phyloP scores from a whole-genome alignment of 1,140 invertebrate species.

The Oppia nitens region DNA sequence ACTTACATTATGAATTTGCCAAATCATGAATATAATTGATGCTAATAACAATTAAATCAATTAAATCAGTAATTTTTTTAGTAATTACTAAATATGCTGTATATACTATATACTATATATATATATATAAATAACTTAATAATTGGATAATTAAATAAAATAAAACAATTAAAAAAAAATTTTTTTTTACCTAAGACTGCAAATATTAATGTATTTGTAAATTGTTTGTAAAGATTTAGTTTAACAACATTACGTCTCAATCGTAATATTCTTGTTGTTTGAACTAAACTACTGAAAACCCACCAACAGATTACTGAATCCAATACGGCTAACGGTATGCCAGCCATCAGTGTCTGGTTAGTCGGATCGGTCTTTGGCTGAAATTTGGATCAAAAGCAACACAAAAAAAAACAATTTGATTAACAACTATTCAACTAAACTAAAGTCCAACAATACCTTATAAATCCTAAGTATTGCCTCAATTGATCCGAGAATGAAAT shows the following conservation, averaged over 20 bases:
- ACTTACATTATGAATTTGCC: conserved; percentile 51
- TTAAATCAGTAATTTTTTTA: too few relatives aligned
- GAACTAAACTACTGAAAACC: conserved; percentile 58
- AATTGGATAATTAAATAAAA: too few relatives aligned
- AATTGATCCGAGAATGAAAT: conserved; percentile 59
- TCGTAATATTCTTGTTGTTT: conserved; percentile 68
- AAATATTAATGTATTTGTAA: conserved; percentile 80
- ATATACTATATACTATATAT: too few relatives aligned
- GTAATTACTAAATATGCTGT: too few relatives aligned
- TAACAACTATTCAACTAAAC: too few relatives aligned
- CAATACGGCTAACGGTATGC: conserved; percentile 48
- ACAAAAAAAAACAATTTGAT: conserved; percentile 4
- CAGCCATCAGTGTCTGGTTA: conserved; percentile 48
- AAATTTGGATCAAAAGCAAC: conserved; percentile 16
- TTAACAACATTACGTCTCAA: conserved; percentile 70
- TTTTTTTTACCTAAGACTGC: conserved; percentile 46
- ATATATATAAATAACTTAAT: too few relatives aligned
- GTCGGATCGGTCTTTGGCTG: conserved; percentile 45
- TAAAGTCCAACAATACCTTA: conserved; percentile 29
- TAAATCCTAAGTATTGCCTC: conserved; percentile 62
- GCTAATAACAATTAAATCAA: conserved; percentile 29
- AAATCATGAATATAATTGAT: conserved; percentile 77
- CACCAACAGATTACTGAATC: conserved; percentile 48
- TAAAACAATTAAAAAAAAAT: conserved; percentile 7
- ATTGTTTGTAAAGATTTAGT: conserved; percentile 71